Evolutionary conservation across 30 jellyfish, hydroid and myxozoan species (phyloP).

Genomic region (Aurelia coerulea): DNA sequence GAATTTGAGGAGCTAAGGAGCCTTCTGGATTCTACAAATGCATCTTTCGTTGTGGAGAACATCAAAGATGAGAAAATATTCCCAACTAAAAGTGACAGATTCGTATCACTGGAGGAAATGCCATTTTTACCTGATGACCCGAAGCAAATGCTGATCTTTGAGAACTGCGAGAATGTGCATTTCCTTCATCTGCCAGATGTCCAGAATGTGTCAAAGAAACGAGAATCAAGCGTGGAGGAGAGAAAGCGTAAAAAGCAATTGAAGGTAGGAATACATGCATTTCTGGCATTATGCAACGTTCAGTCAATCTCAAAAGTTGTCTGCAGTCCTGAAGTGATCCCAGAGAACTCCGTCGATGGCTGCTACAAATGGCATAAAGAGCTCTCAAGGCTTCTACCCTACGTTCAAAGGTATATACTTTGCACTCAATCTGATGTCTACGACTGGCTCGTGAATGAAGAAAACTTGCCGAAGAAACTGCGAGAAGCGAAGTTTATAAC

Average conservation of each 20-base stretch:
- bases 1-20: background rate
- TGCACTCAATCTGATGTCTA: conserved; percentile 12
- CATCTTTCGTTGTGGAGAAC: conserved; percentile 23
- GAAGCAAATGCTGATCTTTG: conserved; percentile 19
- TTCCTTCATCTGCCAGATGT: conserved; percentile 13
- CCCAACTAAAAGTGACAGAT: conserved; percentile 57
- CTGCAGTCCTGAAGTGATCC: conserved; percentile 47
- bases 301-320: conserved; percentile 26
- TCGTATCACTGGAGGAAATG: conserved; percentile 37
- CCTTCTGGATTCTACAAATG: background rate
- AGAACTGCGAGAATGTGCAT: conserved; percentile 33
- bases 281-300: conserved; percentile 49
- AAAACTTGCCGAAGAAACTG: conserved; percentile 22
- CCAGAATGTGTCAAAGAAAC: background rate
- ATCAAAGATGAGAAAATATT: conserved; percentile 55
- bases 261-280: conserved; percentile 47
- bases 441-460: conserved; percentile 22
- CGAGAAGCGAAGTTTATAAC: conserved; percentile 35
- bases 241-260: background rate
- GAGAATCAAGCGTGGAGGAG: background rate
- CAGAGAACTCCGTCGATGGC: conserved; percentile 58
- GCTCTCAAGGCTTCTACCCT: conserved; percentile 41
- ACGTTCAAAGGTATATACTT: conserved; percentile 58
- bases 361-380: conserved; percentile 67
- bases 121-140: conserved; percentile 63